These are phyloP conservation scores for Guaruba guarouba DNA, from an alignment of 2,113 vertebrate genomes.

Conservation along the genomic window DNA sequence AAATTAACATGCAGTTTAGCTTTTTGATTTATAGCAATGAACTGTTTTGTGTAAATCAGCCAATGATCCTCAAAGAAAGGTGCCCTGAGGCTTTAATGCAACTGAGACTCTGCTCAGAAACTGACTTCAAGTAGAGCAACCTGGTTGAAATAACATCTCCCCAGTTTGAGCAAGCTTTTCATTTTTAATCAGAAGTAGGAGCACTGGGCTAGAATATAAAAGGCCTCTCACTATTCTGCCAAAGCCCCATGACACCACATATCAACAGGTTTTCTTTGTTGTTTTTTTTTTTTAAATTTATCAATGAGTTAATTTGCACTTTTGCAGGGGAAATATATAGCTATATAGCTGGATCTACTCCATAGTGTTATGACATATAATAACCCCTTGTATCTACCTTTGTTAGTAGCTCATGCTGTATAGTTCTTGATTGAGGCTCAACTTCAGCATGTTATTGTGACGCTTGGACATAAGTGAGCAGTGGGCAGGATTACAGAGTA, in stretches of 20 bases:
- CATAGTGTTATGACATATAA: neutral
- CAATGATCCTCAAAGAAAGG: slow-evolving; percentile 51
- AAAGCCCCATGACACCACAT: neutral
- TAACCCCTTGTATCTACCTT: neutral
- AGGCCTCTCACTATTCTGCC: neutral
- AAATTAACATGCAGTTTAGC: slow-evolving; percentile 37
- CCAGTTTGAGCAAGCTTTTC: slow-evolving; percentile 5
- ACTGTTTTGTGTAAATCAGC: slow-evolving; percentile 50
- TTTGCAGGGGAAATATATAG: neutral
- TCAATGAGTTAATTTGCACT: slow-evolving; percentile 23
- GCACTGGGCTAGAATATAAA: neutral
- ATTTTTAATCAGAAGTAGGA: slow-evolving; percentile 57
- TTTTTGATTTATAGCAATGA: slow-evolving; percentile 55
- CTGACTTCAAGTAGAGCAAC: slow-evolving; percentile 19
- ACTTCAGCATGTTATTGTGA: neutral
- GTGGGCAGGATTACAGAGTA: neutral
- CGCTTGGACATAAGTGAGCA: neutral
- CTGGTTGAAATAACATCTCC: slow-evolving; percentile 39
- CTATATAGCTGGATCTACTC: neutral
- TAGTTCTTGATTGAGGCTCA: neutral
- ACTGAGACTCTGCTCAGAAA: slow-evolving; percentile 46
- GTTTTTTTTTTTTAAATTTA: neutral
- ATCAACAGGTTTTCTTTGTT: neutral
- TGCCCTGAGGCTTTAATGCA: slow-evolving; percentile 39
- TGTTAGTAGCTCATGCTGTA: neutral